Base-by-base conservation (phyloP, 2,888 invertebrate genomes). In the Cerceris rybyensis region DNA sequence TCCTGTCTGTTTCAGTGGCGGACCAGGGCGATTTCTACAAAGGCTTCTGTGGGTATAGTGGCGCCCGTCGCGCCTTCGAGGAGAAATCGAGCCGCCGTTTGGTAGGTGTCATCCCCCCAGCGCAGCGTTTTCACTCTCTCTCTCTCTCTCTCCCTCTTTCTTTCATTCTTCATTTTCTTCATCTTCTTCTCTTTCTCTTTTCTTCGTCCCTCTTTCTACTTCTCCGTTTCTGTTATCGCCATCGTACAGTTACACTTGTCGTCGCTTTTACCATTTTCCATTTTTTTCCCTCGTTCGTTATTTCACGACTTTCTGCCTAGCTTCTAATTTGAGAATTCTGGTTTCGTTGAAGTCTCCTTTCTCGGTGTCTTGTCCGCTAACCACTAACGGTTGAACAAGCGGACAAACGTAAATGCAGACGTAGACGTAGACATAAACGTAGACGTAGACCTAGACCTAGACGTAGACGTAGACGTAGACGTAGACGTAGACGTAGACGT, bases 21-120 rank as follows among this genome's bases (percentile, higher is more conserved):
- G 95, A 96, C 95, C 95, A 95, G 95, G 95, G 95, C 95, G 96
- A 96, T 95, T 96, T 95, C 96, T 96, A 95, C 96, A 97, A 96
- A 96, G 95, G 94, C 95, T 95, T 94, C 95, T 94, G 94, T 93
- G 93, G 93, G 95, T 96, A 94, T 96, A 96, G 95, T 94, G 95
- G 95, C 94, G 93, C 93, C 93, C 94, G 94, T 93, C 94, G 94
- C 93, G 93, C 93, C 92, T 91, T 93, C 92, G 94, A 94, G 93
- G 95, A 95, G 93, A 95, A 94, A 93, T 92, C 94, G 92, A 94
- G 93, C 93, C 94, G 95, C 90, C 95, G 95, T 93, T 94, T 95
- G 95, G 95, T 95, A 95, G 94, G 95, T 95, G 93, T 92, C 92
- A 90, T 85, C 87, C 88, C 90, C 88, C 87, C 85, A 81, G 81